These are phyloP conservation scores for Carduelis carduelis DNA, from an alignment of 2,797 vertebrate genomes.

Conservation along the genomic window DNA sequence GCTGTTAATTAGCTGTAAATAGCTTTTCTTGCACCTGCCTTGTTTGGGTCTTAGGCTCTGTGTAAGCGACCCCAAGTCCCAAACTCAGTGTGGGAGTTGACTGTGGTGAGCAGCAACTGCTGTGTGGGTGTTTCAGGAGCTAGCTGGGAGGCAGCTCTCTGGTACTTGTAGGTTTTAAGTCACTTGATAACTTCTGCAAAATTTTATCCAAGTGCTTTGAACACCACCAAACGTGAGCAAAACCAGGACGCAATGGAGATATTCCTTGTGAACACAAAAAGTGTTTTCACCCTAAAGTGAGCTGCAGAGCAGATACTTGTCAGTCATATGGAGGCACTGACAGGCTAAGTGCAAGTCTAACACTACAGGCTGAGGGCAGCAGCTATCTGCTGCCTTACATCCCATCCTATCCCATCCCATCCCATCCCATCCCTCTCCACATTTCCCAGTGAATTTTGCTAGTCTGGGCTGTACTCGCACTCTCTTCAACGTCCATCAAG, in stretches of 20 bases:
- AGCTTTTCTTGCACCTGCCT: neutral
- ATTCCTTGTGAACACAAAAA: neutral
- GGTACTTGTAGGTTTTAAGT: neutral
- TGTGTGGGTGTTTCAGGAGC: conserved; percentile 29
- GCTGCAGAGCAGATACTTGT: neutral
- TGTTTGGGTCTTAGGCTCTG: neutral
- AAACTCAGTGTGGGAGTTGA: neutral
- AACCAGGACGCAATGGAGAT: neutral
- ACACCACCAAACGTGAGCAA: neutral
- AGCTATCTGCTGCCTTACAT: neutral
- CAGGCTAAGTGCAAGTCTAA: neutral
- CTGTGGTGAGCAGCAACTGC: conserved; percentile 27
- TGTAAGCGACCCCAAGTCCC: neutral
- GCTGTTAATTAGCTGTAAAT: neutral
- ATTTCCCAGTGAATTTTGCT: neutral
- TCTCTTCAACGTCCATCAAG: neutral
- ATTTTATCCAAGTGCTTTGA: neutral
- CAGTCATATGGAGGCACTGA: accelerated
- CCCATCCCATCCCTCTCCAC: neutral
- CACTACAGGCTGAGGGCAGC: accelerated
- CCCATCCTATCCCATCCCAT: neutral
- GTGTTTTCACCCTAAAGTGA: neutral
- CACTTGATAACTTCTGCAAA: neutral
- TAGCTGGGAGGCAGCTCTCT: conserved; percentile 7
- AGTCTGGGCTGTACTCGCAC: neutral